Evolutionary conservation across 2,797 vertebrate genomes (phyloP).

Genomic region (Anableps anableps): DNA sequence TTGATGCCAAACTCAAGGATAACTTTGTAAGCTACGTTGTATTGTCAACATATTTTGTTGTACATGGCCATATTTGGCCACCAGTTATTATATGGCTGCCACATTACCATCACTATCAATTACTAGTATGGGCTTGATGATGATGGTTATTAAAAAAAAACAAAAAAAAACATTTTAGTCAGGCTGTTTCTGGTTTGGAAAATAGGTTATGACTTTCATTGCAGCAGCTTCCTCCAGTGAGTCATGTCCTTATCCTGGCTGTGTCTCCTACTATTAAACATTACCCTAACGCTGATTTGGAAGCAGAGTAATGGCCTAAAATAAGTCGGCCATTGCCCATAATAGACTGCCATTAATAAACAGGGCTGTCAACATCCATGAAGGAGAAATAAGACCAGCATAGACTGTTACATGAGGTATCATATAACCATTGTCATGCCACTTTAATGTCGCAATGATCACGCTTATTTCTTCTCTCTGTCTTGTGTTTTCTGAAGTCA

Average conservation of each 20-base stretch:
- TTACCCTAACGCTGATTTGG: constrained; percentile 42
- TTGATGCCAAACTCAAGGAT: constrained; percentile 1
- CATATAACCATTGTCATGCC: constrained; percentile 68
- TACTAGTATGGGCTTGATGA: constrained; percentile 3
- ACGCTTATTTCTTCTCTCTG: constrained; percentile 19
- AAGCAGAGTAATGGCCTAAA: constrained; percentile 56
- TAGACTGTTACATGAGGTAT: constrained; percentile 74
- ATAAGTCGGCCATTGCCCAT: constrained; percentile 60
- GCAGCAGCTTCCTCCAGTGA: constrained; percentile 43
- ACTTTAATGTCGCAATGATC: constrained; percentile 28
- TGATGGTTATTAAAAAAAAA: constrained; percentile 35
- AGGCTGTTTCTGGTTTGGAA: constrained; percentile 26
- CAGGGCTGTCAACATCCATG: constrained; percentile 69
- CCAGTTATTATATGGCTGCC: constrained; percentile 17
- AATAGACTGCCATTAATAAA: constrained; percentile 76
- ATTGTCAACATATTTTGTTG: constrained; percentile 17
- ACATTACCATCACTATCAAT: not conserved
- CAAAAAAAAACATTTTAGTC: constrained; percentile 11
- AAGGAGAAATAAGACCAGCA: constrained; percentile 66
- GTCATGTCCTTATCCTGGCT: constrained; percentile 63
- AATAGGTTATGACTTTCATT: constrained; percentile 22
- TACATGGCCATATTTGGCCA: constrained; percentile 22
- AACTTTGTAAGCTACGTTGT: constrained; percentile 2
- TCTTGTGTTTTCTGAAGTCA: constrained; percentile 1
- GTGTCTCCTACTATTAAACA: constrained; percentile 43